These are phyloP conservation scores for Myathropa florea DNA, from an alignment of 2,888 invertebrate species.

Conservation along the genomic window DNA sequence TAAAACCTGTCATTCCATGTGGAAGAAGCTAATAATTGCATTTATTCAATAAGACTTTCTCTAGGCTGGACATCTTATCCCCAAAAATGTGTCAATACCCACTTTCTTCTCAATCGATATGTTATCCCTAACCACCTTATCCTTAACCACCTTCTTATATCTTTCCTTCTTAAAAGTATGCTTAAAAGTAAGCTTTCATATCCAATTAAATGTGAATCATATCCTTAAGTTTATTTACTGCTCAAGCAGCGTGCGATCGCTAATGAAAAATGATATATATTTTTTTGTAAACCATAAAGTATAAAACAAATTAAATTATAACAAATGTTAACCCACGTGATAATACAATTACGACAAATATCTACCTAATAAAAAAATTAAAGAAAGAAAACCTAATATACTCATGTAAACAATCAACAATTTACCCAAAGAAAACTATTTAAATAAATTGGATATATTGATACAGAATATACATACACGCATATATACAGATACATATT, in stretches of 20 bases:
- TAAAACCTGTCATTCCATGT: no score
- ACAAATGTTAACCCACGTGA: conserved; percentile 55
- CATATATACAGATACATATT: conserved; percentile 31
- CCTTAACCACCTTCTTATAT: neutral
- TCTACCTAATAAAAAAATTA: neutral
- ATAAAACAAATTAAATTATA: conserved; percentile 9
- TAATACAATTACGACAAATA: conserved; percentile 51
- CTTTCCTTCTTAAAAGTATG: neutral
- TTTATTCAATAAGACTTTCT: neutral
- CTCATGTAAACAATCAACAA: conserved; percentile 61
- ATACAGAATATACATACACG: conserved; percentile 14
- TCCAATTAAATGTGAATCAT: neutral
- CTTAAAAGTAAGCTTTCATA: neutral
- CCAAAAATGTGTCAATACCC: neutral
- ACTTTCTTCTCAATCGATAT: neutral
- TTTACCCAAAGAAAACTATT: conserved; percentile 29
- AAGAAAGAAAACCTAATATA: conserved; percentile 31
- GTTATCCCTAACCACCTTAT: neutral
- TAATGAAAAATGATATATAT: no score
- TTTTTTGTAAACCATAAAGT: neutral
- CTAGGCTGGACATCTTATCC: no score
- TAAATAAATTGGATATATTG: conserved; percentile 42
- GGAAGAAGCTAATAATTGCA: neutral
- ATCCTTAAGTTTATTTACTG: neutral
- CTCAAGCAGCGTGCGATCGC: neutral